These are phyloP conservation scores for Corbicula japonica DNA, from an alignment of 2,888 invertebrate species.

Conservation along the genomic window DNA sequence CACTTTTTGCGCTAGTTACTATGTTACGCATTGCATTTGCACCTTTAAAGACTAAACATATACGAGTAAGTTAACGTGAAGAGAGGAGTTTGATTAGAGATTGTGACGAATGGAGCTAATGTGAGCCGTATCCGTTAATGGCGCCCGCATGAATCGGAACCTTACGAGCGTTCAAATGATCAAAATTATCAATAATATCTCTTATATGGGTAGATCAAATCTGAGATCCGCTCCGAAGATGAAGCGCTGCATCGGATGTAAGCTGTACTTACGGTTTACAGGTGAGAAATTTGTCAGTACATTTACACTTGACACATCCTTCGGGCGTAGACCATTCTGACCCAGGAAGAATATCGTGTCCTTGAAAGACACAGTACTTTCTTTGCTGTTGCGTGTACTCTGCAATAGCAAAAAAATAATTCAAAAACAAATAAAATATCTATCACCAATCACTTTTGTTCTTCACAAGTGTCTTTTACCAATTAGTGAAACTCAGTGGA, in stretches of 20 bases:
- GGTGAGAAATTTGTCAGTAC: not conserved
- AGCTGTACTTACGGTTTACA: slow-evolving; percentile 16
- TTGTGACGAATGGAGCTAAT: too few relatives aligned
- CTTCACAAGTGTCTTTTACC: not conserved
- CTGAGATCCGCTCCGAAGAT: not conserved
- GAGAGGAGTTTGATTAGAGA: too few relatives aligned
- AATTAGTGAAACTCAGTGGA: not conserved
- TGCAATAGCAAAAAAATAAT: slow-evolving; percentile 5
- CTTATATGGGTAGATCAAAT: not conserved
- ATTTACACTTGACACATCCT: slow-evolving; percentile 16
- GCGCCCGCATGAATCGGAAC: too few relatives aligned
- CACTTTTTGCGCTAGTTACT: too few relatives aligned
- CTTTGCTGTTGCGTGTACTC: slow-evolving; percentile 10
- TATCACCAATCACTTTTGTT: not conserved
- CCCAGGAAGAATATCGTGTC: slow-evolving; percentile 8
- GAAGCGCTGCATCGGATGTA: not conserved
- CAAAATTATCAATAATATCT: not conserved
- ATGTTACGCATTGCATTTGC: too few relatives aligned
- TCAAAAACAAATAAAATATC: not conserved
- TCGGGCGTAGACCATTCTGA: slow-evolving; percentile 13
- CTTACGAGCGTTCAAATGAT: too few relatives aligned
- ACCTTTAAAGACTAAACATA: too few relatives aligned
- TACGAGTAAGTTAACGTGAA: too few relatives aligned
- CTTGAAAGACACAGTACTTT: slow-evolving; percentile 17
- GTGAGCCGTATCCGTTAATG: too few relatives aligned